These are phyloP conservation scores for Aurelia aurita DNA, from an alignment of 30 jellyfish, hydroid and myxozoan genomes.

Conservation along the genomic window DNA sequence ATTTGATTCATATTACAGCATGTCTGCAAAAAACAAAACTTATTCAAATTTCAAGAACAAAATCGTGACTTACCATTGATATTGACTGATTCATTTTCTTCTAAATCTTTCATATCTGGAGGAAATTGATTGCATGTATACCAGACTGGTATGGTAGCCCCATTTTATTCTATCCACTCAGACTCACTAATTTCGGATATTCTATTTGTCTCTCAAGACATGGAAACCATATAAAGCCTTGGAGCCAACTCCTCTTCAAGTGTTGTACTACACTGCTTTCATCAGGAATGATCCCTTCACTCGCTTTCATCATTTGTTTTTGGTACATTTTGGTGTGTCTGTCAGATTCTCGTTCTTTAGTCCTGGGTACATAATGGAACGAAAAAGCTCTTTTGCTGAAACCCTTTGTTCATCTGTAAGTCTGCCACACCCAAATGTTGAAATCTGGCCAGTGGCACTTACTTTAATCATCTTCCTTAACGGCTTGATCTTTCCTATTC, in stretches of 20 bases:
- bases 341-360: slow-evolving; percentile 26
- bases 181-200: slow-evolving; percentile 19
- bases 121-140: slow-evolving; percentile 31
- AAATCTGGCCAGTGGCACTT: slow-evolving; percentile 4
- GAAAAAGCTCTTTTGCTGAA: slow-evolving; percentile 33
- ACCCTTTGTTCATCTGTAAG: slow-evolving; percentile 48
- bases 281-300: slow-evolving; percentile 58
- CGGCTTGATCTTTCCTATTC: slow-evolving; percentile 18
- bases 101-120: slow-evolving; percentile 33
- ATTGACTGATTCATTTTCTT: slow-evolving; percentile 26
- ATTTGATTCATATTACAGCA: slow-evolving; percentile 10
- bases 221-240: slow-evolving; percentile 24
- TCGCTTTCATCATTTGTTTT: slow-evolving; percentile 31
- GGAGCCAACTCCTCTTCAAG: slow-evolving; percentile 38
- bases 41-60: neutral
- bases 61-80: slow-evolving; percentile 41
- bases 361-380: slow-evolving; percentile 43
- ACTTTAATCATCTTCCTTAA: slow-evolving; percentile 25
- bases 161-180: slow-evolving; percentile 20
- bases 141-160: slow-evolving; percentile 31
- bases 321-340: slow-evolving; percentile 18
- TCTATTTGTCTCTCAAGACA: slow-evolving; percentile 10
- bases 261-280: slow-evolving; percentile 20
- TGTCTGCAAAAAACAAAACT: slow-evolving; percentile 14
- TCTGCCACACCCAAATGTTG: no score